Base-by-base conservation (phyloP, 2,113 vertebrate genomes). In the Recurvirostra avosetta region DNA sequence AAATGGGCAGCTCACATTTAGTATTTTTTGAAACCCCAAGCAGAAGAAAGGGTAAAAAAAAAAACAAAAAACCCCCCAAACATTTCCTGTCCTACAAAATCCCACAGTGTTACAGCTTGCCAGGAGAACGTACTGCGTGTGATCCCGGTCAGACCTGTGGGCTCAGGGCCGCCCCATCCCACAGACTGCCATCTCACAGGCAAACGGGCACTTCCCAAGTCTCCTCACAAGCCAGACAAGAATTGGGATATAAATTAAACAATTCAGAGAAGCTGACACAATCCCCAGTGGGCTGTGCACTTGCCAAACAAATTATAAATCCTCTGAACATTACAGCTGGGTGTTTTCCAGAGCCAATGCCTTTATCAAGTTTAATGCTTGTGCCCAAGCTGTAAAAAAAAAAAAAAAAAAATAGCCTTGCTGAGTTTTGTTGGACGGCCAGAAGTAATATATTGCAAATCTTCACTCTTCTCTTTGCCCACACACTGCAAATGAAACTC, bases 71-170 rank as follows among this genome's bases (percentile, higher is more conserved):
- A n/a, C n/a, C n/a, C n/a, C 4, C 1, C 5, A 58, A 83, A 15
- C 5, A 13, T 19, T 61, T 25, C 25, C 25, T 6, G 2, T 3
- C 7, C 23, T 40, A 30, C 11, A 21, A 81, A 65, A 72, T 22
- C 5, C 50, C 25, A 14, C 1, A 0, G 20, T 4, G 19, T 20
- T 21, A 12, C 22, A 38, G 18, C 7, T 66, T 12, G 45, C 27
- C 61, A 36, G 21, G n/a, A 6, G 20, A 5, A 19, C 0, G 15
- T 3, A 8, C 5, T 0, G 6, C 3, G 2, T 2, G 25, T 5
- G 8, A 22, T 4, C 0, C 8, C 2, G 5, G 18, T 22, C 1
- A 2, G 58, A 47, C 7, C 4, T 0, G 8, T 0, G 5, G 8
- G 11, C 21, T 41, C 5, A 0, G 30, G 61, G 74, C 32, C 43